Base-by-base conservation (phyloP, 2,797 vertebrate genomes). In the Etheostoma nigrum region DNA sequence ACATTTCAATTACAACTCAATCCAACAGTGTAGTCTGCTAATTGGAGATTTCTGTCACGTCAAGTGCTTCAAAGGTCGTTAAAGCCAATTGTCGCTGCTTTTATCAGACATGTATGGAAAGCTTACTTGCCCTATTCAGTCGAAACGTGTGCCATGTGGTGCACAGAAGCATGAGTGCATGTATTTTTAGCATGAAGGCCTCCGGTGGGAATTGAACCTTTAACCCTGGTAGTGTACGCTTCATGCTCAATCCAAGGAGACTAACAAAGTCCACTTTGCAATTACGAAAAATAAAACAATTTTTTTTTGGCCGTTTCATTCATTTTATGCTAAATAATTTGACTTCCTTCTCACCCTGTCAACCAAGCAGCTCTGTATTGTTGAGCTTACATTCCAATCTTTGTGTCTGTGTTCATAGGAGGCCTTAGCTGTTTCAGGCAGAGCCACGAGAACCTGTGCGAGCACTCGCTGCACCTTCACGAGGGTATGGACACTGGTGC, bases 371-470 rank as follows among this genome's bases (percentile, higher is more conserved):
- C 23, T 7, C 55, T 14, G 8, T 36, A 18, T 67, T 67, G n/a
- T 16, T 61, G 52, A 44, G 49, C 42, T 76, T 2, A 72, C 5
- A 19, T 70, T 73, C 54, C 23, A 23, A 7, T 64, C 16, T 60
- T 25, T 72, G 2, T 54, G 3, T 63, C 16, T 83, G 61, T 85
- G n/a, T 88, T 71, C 25, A 79, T 91, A 99, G 98, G 98, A 89
- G 98, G 98, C 88, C 96, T 99, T 87, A 97, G 96, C 69, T 94
- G 95, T 91, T 99, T 99, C 90, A 97, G 95, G 85, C 98, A 97
- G 94, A 96, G 93, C 94, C 96, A 99, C 0, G 96, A 97, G 89
- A 97, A 97, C 95, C 96, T 99, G 91, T 99, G 98, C 5, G 98
- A 99, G 89, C 96, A 97, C 94, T 99, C 97, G 73, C 96, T 99